Base-by-base conservation (phyloP, 2,888 invertebrate species). In the Lithophane socia region DNA sequence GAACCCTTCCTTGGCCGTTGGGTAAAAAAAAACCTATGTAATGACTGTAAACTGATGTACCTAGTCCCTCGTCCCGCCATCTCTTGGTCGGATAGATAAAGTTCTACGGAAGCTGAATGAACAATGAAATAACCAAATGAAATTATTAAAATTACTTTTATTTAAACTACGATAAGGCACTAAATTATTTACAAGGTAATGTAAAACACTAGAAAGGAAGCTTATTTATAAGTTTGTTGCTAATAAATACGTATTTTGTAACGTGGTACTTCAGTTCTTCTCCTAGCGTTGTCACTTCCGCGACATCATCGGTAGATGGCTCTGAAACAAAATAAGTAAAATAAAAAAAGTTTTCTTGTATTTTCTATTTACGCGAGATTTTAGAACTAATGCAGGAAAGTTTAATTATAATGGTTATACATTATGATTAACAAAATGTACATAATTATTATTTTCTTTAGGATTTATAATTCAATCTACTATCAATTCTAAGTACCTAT, bases 251-350 rank as follows among this genome's bases (percentile, higher is more conserved):
- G 78, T 95, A 96, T 88, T 94, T 96, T 0, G 96, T 96, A 49
- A 85, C 87, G 73, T 96, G 92, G 66, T 95, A 96, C 71, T 94
- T 95, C 1, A 96, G 70, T 72, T 96, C 96, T 84, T 94, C 95
- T 1, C 90, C 94, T 0, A 94, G 73, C 0, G 94, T 93, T 10
- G 95, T 96, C 7, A 93, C 91, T 87, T 96, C 96, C 4, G 92
- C 94, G 0, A 92, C 91, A 10, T 95, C 95, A 58, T 96, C 96
- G 0, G 91, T 85, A 10, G 92, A 86, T 0, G 95, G 94, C 80
- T 96, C 96, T 96, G 91, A 49, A 94, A 95, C 29, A 13, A 72
- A 77, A 54, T 29, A 47, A 0, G 18, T 24, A 47, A 47, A 12
- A n/a, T 24, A 24, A 18, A 47, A 10, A 44, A 42, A 42, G 0